Percentiles rank a stretch among this genome's conserved stretches.
These are phyloP conservation scores for Listrodromus nycthemerus DNA, from an alignment of 2,888 invertebrate species.

Conservation along the genomic window DNA sequence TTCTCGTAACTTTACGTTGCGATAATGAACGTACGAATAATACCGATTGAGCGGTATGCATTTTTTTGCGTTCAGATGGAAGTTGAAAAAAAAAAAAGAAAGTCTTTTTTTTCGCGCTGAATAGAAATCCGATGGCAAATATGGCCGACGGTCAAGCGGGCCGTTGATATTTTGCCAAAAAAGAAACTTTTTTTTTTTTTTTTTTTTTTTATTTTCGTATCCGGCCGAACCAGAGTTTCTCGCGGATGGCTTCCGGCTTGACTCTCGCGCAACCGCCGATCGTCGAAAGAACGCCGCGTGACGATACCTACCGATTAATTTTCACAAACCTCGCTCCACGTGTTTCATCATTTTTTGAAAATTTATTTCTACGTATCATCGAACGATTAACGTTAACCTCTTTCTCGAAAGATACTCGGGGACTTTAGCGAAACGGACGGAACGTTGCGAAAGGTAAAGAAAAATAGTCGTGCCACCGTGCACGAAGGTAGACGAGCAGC, in stretches of 20 bases:
- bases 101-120: not conserved
- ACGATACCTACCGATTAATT: not conserved
- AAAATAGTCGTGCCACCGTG: not conserved
- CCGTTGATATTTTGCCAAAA: constrained; percentile 7
- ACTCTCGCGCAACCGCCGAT: not conserved
- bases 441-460: not conserved
- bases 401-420: not conserved
- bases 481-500: constrained; percentile 2
- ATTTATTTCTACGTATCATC: not conserved
- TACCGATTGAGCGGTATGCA: not conserved
- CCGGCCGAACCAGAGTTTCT: not conserved
- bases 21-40: not conserved
- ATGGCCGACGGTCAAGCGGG: not conserved
- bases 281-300: not conserved
- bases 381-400: not conserved
- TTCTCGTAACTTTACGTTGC: not conserved
- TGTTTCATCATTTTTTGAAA: too few species aligned
- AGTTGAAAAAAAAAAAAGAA: not conserved
- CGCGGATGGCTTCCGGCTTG: not conserved
- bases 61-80: not conserved
- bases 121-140: not conserved
- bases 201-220: not conserved
- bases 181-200: not conserved
- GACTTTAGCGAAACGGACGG: not conserved
- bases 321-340: not conserved